Evolutionary conservation across 2,113 vertebrate species (phyloP).

Genomic region (Ifrita kowaldi): DNA sequence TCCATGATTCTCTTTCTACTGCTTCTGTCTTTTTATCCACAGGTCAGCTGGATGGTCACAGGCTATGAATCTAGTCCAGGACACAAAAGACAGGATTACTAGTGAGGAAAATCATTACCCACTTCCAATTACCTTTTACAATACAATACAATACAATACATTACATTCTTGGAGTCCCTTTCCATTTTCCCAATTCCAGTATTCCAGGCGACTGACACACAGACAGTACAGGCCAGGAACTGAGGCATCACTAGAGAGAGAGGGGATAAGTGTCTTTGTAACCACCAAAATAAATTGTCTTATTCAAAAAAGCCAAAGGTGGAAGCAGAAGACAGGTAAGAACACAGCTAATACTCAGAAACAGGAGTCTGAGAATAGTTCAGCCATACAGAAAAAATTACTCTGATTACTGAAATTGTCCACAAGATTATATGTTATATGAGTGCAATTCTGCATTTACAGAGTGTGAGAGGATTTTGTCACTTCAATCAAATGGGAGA

Average conservation of each 20-base stretch:
- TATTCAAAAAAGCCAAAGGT: slow-evolving; percentile 13
- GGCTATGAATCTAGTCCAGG: background rate
- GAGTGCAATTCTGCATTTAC: background rate
- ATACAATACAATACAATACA: background rate
- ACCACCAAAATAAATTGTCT: slow-evolving; percentile 14
- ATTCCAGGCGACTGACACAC: background rate
- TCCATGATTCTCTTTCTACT: background rate
- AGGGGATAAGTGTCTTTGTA: background rate
- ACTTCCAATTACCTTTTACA: background rate
- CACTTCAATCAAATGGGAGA: background rate
- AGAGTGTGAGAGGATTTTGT: background rate
- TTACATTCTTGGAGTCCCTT: background rate
- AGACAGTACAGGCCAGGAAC: background rate
- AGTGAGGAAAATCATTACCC: background rate
- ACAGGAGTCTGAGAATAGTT: background rate
- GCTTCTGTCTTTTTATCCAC: background rate
- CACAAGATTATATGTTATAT: background rate
- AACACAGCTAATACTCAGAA: background rate
- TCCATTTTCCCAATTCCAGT: background rate
- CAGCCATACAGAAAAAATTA: background rate
- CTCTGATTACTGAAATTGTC: slow-evolving; percentile 11
- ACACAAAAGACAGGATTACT: background rate
- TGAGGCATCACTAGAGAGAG: background rate
- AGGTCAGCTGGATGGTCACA: background rate
- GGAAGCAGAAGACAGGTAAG: background rate